These are phyloP conservation scores for Urocyon cinereoargenteus DNA, from an alignment of 2,797 vertebrate species.

Conservation along the genomic window DNA sequence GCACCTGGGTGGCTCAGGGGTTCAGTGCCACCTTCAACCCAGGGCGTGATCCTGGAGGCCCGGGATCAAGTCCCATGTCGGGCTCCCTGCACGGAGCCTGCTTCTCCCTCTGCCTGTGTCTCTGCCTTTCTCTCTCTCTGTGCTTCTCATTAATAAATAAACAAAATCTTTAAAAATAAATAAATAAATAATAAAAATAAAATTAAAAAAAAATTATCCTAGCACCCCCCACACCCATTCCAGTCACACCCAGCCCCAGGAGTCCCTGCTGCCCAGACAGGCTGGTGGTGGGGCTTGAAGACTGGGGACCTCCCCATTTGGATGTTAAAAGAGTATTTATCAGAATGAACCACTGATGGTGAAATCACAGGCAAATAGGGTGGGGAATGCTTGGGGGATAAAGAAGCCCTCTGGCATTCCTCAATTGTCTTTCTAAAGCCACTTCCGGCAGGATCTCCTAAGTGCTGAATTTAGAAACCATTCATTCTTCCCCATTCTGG, in stretches of 20 bases:
- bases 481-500: not conserved
- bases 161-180: not conserved
- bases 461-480: not conserved
- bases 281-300: not conserved
- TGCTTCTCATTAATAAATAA: too few relatives aligned
- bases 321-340: not conserved
- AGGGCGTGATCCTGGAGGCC: too few relatives aligned
- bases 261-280: not conserved
- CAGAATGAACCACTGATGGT: not conserved
- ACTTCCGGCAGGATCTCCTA: not conserved
- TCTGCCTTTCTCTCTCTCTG: too few relatives aligned
- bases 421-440: not conserved
- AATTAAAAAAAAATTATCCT: not conserved
- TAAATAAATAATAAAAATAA: too few relatives aligned
- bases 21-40: too few relatives aligned
- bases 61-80: too few relatives aligned
- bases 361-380: not conserved
- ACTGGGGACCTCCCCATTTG: not conserved
- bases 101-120: too few relatives aligned
- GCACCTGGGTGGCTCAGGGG: too few relatives aligned
- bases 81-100: too few relatives aligned
- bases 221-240: fast-evolving
- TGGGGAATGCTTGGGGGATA: fast-evolving
- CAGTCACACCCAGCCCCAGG: not conserved
- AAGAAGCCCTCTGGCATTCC: not conserved